Evolutionary conservation across 2,888 invertebrate species (phyloP), one percentile per base, ranked within the genome.

Genomic region (Taphrorychus bicolor): DNA sequence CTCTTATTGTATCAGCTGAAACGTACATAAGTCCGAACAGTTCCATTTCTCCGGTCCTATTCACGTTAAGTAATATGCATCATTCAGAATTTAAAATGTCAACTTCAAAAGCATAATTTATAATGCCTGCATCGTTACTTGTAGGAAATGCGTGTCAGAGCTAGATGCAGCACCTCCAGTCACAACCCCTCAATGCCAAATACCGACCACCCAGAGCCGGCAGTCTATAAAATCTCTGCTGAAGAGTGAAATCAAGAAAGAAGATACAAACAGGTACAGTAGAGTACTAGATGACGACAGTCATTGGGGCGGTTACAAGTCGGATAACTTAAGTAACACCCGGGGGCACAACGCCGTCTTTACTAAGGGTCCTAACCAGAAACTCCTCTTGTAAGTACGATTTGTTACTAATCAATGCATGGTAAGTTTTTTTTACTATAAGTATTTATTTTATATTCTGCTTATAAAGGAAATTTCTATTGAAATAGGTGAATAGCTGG

Each of bases 321-420:
- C 91, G 0, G 82, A 84, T 51, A 87, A 87, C 77, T 76, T 86
- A 63, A 80, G 82, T 16, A 83, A 84, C 69, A 85, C 89, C 3
- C 79, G 82, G 58, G 95, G 95, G 18, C 89, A 92, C 21, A 90
- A 95, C 83, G 80, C 88, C 1, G 82, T 85, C 48, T 83, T 91
- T n/a, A 84, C 87, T n/a, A 90, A 89, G 77, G 95, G 95, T 59
- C 89, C 94, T 0, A 89, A 92, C 78, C 92, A 93, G 76, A 87
- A 87, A 74, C 81, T 93, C 21, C 83, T 94, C 23, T 80, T 94
- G 94, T 95, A 85, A 86, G 91, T 88, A 63, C 1, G 0, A 56
- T 40, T 48, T 14, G 45, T 16, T 3, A 18, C 5, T 11, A 45
- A 1, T 42, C 5, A n/a, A 7, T 54, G 16, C 42, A 14, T 1